Base-by-base conservation (phyloP, 2,113 vertebrate genomes). In the cat (Felis catus) region DNA sequence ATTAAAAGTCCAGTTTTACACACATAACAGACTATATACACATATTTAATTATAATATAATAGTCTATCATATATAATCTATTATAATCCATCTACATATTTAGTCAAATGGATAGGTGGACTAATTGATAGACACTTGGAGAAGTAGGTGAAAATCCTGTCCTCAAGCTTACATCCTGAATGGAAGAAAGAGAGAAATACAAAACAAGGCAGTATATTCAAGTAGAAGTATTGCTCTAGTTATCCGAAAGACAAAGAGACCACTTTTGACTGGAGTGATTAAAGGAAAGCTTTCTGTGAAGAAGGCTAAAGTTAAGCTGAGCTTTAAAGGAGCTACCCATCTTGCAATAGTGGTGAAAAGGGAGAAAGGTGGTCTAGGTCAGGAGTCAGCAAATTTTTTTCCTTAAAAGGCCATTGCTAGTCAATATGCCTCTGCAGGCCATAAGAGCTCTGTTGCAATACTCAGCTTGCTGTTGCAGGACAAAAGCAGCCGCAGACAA, bases 391-490 rank as follows among this genome's bases (percentile, higher is more conserved):
- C 27, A 83, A 41, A 27, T 51, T 21, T 29, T 29, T 68, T 79
- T 41, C 29, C 27, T 9, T 14, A 36, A 78, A 83, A 29, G 19
- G 21, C 14, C 2, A 58, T 10, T 29, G 41, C 14, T 11, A 78
- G 29, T 39, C 55, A 80, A 36, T 33, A 39, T n/a, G 41, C 73
- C 27, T 79, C 29, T 63, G 10, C 14, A 16, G 11, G 29, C 33
- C 23, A 15, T 5, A 16, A 8, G 15, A 58, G 63, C 9, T 79
- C 39, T 53, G 12, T 11, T 41, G 7, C 7, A 36, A 25, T 36
- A 13, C 33, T 65, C 18, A 23, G 8, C 23, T 19, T 3, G 11
- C 11, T 4, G 1, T 5, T 45, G 10, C 2, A 68, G 21, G 5
- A 31, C 27, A 61, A 87, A 82, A 31, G 31, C 7, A 81, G 73